Base-by-base conservation (phyloP, 2,888 invertebrate species). In the Rhopalosiphum nymphaeae region DNA sequence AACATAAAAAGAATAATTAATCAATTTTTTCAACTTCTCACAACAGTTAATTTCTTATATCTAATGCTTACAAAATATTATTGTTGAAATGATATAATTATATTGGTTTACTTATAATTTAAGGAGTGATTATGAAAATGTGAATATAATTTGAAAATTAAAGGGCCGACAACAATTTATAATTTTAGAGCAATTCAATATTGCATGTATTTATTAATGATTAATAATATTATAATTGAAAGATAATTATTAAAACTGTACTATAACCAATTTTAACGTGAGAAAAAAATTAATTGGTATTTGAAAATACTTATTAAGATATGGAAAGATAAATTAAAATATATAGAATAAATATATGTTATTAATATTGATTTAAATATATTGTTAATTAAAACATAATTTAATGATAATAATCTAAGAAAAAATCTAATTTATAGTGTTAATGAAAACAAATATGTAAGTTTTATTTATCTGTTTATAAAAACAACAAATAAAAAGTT, bases 401-500 rank as follows among this genome's bases (percentile, higher is more conserved):
- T 89, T 29, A 61, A 91, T 44, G 25, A 92, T 93, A 89, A 89
- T 3, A 56, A 93, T 56, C 53, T 53, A 88, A 78, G 88, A 25
- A 89, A 92, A 87, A 93, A 21, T 53, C 53, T 93, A 93, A 92
- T 92, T 88, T 42, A 67, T 92, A 93, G 88, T 93, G 92, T 93
- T 93, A 93, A 92, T 92, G 53, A 92, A 87, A 92, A 92, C 67
- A n/a, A 86, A 36, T 92, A 78, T 44, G 53, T 53, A 78, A 89
- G 78, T 93, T 78, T 78, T 78, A 78, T 53, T 88, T 42, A 10
- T 92, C 53, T 26, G 87, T 67, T 57, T 92, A 11, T 88, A 49
- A 88, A 67, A 67, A 88, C 29, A 92, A 78, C 21, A 67, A 67
- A 49, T 46, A 67, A 67, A 46, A 92, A 49, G 36, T 9, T 89